Percentiles rank a stretch among this genome's conserved stretches.
phyloP scores from a whole-genome alignment of 1,140 invertebrate genomes.

The Zaprionus capensis region DNA sequence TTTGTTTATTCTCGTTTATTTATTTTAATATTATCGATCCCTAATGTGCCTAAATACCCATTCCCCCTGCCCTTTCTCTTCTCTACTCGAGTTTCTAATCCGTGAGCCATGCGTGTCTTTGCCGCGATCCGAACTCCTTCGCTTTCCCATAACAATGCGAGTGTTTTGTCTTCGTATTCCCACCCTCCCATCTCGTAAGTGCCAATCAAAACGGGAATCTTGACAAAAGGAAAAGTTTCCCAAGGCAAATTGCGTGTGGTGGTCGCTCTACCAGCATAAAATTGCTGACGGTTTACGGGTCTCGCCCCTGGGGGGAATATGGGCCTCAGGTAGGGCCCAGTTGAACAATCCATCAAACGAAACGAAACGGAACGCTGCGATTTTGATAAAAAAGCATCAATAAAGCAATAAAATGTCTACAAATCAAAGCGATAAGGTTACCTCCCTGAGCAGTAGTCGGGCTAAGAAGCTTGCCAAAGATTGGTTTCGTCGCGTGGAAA shows the following conservation, averaged over 20 bases:
- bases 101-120: slow-evolving; percentile 29
- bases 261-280: slow-evolving; percentile 74
- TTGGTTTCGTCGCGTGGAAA: slow-evolving; percentile 40
- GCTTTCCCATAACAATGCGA: slow-evolving; percentile 61
- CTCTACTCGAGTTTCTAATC: slow-evolving; percentile 3
- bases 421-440: slow-evolving; percentile 77
- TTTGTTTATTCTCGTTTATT: background rate
- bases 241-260: slow-evolving; percentile 75
- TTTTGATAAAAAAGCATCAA: slow-evolving; percentile 81
- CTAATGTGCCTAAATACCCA: slow-evolving; percentile 1
- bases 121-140: slow-evolving; percentile 4
- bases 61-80: background rate
- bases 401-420: slow-evolving; percentile 83
- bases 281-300: slow-evolving; percentile 62
- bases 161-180: slow-evolving; percentile 47
- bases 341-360: slow-evolving; percentile 78
- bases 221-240: slow-evolving; percentile 77
- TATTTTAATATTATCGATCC: slow-evolving; percentile 8
- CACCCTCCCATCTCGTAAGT: slow-evolving; percentile 57
- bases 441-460: slow-evolving; percentile 11
- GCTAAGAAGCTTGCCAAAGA: slow-evolving; percentile 33
- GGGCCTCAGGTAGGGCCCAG: slow-evolving; percentile 54
- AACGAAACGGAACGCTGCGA: slow-evolving; percentile 72
- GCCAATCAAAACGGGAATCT: slow-evolving; percentile 74
- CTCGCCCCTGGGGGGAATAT: slow-evolving; percentile 27